Percentiles rank a stretch among this genome's conserved stretches.
Conservation (phyloP, 2,888 invertebrate genomes). For the Xestobium rufovillosum region DNA sequence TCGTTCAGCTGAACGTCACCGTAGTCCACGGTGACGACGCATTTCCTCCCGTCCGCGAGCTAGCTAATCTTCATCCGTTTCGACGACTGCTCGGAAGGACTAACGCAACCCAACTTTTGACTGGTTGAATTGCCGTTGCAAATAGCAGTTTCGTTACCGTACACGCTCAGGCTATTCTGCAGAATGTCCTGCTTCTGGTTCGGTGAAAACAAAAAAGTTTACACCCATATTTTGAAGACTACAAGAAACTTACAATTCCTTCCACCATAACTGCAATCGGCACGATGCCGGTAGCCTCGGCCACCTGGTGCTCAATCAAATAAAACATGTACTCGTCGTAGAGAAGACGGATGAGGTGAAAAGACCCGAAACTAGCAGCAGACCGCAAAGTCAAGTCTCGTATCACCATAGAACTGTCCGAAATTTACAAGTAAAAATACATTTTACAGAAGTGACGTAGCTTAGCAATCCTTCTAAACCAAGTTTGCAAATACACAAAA, state of each 20-base stretch:
- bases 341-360: conserved; percentile 92
- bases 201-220: not conserved
- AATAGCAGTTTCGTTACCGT: conserved; percentile 33
- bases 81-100: conserved; percentile 37
- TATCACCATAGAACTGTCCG: conserved; percentile 87
- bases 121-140: conserved; percentile 29
- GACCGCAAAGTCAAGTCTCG: conserved; percentile 92
- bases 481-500: too few species aligned
- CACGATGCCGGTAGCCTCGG: conserved; percentile 80
- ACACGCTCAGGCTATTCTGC: conserved; percentile 38
- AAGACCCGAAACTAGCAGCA: conserved; percentile 97
- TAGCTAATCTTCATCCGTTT: conserved; percentile 45
- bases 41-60: conserved; percentile 33
- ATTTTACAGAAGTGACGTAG: too few species aligned
- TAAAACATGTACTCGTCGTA: conserved; percentile 99
- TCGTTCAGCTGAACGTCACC: too few species aligned
- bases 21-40: too few species aligned
- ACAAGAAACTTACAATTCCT: conserved; percentile 49
- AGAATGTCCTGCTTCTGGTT: conserved; percentile 40
- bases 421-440: conserved; percentile 19
- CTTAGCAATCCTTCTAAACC: too few species aligned
- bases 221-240: not conserved
- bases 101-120: conserved; percentile 37
- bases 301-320: conserved; percentile 94
- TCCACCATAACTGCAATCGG: conserved; percentile 88